Base-by-base conservation (phyloP, 2,797 vertebrate genomes). In the Notolepis coatsorum region DNA sequence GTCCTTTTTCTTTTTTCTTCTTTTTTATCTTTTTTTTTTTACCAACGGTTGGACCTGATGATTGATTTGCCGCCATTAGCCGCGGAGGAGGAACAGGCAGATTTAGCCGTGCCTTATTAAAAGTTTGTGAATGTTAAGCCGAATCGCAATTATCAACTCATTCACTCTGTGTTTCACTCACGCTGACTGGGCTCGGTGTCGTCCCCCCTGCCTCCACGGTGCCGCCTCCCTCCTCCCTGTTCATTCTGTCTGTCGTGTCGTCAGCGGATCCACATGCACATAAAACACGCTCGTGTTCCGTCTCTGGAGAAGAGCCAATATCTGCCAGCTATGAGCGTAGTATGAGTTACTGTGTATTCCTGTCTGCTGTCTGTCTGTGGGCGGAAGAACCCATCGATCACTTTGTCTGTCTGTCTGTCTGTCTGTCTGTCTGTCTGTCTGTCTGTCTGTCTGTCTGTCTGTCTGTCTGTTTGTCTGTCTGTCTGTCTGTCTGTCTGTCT, bases 81-180 rank as follows among this genome's bases (percentile, higher is more conserved):
- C 33, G 28, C 24, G 9, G 49, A 13, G 30, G 28, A 25, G 9
- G 49, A 13, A 58, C 1, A 37, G 69, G 55, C 49, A 23, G 27
- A 58, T 58, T 33, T 23, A 24, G 30, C 27, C 12, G 3, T 13
- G 2, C 30, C 38, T 46, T 46, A 71, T 80, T 75, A 35, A 28
- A 53, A 73, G 60, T 21, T 43, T 43, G 20, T 2, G 5, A 41
- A 41, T 38, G 65, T 67, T 56, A 0, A 59, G 55, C 60, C 2
- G 18, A 45, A 41, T 56, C 55, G 18, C 33, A 61, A 47, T 50
- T 51, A 38, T 74, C 49, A 39, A 71, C 68, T 74, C 55, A 54
- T 69, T 65, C 54, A 1, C 71, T 67, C 71, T 46, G 55, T 70
- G 74, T 46, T 47, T 79, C 62, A 62, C 41, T 6, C 27, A 20